Conservation (phyloP, 2,888 invertebrate species). For the Drosophila greeni region DNA sequence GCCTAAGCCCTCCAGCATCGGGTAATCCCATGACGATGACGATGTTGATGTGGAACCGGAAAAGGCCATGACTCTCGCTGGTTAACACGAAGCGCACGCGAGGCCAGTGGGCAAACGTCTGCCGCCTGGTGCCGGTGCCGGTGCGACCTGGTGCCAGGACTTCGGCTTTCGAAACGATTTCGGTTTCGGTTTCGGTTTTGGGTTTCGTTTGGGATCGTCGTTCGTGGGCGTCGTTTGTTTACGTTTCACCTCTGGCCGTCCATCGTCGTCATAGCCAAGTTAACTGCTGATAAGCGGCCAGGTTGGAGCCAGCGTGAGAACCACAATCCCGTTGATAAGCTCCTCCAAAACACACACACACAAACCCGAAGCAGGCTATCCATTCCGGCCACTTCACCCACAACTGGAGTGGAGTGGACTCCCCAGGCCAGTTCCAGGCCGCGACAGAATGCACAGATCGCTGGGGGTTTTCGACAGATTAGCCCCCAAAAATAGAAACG, state of each 20-base stretch:
- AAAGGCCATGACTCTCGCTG: slow-evolving; percentile 6
- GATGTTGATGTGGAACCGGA: slow-evolving; percentile 3
- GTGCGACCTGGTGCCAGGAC: slow-evolving; percentile 24
- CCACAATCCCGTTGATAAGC: slow-evolving; percentile 70
- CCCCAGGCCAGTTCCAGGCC: neutral
- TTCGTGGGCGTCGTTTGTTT: slow-evolving; percentile 75
- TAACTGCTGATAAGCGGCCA: slow-evolving; percentile 49
- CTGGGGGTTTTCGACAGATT: slow-evolving; percentile 38
- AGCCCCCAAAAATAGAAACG: slow-evolving; percentile 37
- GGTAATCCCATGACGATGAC: slow-evolving; percentile 10
- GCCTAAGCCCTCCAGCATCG: neutral
- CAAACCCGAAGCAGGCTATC: neutral
- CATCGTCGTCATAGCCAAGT: slow-evolving; percentile 13
- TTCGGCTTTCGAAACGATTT: slow-evolving; percentile 14
- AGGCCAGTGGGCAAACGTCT: slow-evolving; percentile 57
- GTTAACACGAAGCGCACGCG: slow-evolving; percentile 52
- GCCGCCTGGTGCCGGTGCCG: slow-evolving; percentile 13
- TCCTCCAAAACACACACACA: neutral
- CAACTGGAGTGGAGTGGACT: slow-evolving; percentile 15
- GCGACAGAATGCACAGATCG: slow-evolving; percentile 18
- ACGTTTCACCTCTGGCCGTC: slow-evolving; percentile 63
- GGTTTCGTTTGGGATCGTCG: slow-evolving; percentile 12
- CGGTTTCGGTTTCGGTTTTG: neutral
- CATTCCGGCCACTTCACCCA: slow-evolving; percentile 2
- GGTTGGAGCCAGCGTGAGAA: slow-evolving; percentile 66